Conservation (phyloP, 2,113 vertebrate genomes). For the Tupaia tana region DNA sequence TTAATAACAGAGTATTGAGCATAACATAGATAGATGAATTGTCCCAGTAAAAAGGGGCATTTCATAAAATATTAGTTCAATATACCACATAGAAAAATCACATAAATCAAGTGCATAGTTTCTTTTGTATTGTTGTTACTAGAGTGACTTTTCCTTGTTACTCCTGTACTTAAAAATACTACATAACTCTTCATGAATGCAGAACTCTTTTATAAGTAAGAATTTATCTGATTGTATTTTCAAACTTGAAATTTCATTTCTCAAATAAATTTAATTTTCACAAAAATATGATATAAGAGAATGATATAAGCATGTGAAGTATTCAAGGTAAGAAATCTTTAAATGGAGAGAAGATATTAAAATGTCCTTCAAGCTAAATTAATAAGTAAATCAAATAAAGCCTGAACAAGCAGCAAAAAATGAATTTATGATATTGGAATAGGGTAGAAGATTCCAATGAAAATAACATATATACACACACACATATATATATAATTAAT, state of each 20-base stretch:
- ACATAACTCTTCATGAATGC: not conserved
- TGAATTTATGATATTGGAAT: not conserved
- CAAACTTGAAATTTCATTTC: slow-evolving; percentile 6
- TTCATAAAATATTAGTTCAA: not conserved
- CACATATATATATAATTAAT: too few relatives aligned
- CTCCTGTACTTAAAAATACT: not conserved
- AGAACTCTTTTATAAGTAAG: not conserved
- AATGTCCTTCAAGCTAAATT: not conserved
- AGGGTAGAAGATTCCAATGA: not conserved
- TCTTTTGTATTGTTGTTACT: not conserved
- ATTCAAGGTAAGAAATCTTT: not conserved
- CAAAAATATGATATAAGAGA: not conserved
- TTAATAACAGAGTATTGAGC: not conserved
- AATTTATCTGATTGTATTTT: not conserved
- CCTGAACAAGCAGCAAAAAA: not conserved
- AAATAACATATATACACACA: not conserved
- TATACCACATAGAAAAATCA: too few relatives aligned
- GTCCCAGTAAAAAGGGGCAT: not conserved
- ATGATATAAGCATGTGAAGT: not conserved
- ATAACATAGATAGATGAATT: not conserved
- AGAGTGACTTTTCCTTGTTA: not conserved
- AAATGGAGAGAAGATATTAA: not conserved
- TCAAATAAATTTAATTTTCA: not conserved
- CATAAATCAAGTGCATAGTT: not conserved
- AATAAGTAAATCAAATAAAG: not conserved